Evolutionary conservation across 2,888 invertebrate genomes (phyloP), one percentile per base, ranked within the genome.

Genomic region (Agapostemon virescens): DNA sequence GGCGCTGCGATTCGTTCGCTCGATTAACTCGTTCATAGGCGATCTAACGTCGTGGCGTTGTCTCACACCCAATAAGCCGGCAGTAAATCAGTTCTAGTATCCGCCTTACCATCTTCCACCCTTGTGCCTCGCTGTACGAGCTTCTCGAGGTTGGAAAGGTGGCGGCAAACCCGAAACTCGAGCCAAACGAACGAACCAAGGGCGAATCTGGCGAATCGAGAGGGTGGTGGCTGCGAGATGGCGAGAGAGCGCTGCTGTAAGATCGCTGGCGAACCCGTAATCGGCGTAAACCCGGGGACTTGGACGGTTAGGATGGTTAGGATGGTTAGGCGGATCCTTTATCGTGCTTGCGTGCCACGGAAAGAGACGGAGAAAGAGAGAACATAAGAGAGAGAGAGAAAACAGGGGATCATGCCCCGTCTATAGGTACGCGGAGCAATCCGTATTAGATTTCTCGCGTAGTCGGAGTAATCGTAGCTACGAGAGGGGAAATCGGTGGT

Each of bases 1-100:
- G 79, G 80, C 77, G 78, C 79, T 74, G 83, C 74, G 71, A 83
- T 82, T 79, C 74, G 74, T 71, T 85, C 83, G 90, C 90, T 89
- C 92, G 91, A 92, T 92, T 92, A 92, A 92, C 90, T 90, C 90
- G 90, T 91, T 92, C 91, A 91, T 91, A 90, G 91, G 87, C 90
- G 89, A 90, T 89, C 89, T 80, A 87, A 87, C 88, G 85, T 88
- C 88, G 85, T 84, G 85, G 87, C 84, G 81, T 86, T 87, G 86
- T 88, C 89, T 88, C 88, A 84, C 88, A 86, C 87, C 85, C 88
- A 81, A 75, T 90, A 90, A 90, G 89, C 90, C 85, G 86, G 83
- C 75, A 88, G 82, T 90, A 90, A 90, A 90, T 90, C 90, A 89
- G 89, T 85, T 85, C 82, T 73, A 76, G 79, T 76, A 58, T 69